Evolutionary conservation across 2,113 vertebrate genomes (phyloP), one percentile per base, ranked within the genome.

Genomic region (Lipophrys pholis): DNA sequence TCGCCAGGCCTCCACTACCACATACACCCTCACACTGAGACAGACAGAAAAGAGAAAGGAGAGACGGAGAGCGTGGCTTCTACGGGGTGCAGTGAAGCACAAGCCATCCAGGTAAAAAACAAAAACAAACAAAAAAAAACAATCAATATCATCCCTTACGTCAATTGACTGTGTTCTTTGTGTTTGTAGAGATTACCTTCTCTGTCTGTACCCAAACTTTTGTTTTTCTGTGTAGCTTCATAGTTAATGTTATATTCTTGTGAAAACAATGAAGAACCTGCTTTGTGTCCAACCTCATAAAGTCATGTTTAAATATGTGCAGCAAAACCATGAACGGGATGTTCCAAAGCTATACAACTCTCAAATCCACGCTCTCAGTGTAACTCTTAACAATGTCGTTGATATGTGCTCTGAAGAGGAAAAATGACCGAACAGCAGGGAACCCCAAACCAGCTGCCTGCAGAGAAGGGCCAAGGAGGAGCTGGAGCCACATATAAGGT

Each of bases 401-500:
- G 11, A 17, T 89, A 17, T 89, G 48, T 78, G 61, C 30, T 65
- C 74, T 80, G 36, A 43, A 80, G 62, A 68, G 40, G 69, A 42
- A 89, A 83, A 70, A 96, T 97, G 96, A 94, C 93, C 0, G 95
- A 96, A 73, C 94, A 94, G 76, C 95, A 95, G 7, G 91, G 94
- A 53, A 83, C 87, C 8, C 94, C 94, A 0, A 95, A 96, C 84
- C 95, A 95, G 91, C 92, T 94, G 80, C 94, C 91, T 0, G 93
- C 94, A 51, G 94, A 94, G 67, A 96, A 96, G 86, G 92, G 93
- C 41, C 93, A 93, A 10, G 95, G 93, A 6, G 95, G 94, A 42
- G 89, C 87, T 16, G 94, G 91, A 50, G 91, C 87, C n/a, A 89
- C 35, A 72, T 96, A 95, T 84, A 97, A 97, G 95, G 96, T 97